phyloP scores from a whole-genome alignment of 92 coral and sea anemone genomes.

The Phenganax stokvisi region DNA sequence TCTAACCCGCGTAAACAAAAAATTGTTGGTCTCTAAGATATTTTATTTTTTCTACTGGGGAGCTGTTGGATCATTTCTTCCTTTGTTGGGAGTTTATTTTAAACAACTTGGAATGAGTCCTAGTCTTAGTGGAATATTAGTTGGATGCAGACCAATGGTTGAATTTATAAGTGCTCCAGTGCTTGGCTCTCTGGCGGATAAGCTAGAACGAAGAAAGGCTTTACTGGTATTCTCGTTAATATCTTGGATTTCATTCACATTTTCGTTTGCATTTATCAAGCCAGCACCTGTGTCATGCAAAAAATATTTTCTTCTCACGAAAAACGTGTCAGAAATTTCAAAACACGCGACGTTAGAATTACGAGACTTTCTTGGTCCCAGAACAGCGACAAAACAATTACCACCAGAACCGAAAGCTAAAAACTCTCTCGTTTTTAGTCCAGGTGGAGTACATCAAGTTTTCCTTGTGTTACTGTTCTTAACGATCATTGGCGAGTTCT shows the following conservation, averaged over 20 bases:
- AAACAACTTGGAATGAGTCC: constrained; percentile 99
- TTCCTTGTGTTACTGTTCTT: constrained; percentile 86
- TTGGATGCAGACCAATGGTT: constrained; percentile 98
- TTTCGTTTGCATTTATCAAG: constrained; percentile 90
- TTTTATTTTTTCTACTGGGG: constrained; percentile 99
- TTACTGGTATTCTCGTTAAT: constrained; percentile 76
- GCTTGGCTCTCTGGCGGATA: constrained; percentile 89
- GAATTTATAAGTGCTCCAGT: constrained; percentile 95
- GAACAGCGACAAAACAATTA: constrained; percentile 68
- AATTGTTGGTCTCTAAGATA: constrained; percentile 77
- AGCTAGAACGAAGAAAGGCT: constrained; percentile 74
- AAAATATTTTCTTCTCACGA: constrained; percentile 84
- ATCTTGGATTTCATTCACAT: constrained; percentile 91
- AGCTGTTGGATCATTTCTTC: constrained; percentile 98
- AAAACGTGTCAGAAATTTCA: constrained; percentile 90
- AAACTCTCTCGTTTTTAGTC: constrained; percentile 93
- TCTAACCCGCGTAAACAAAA: constrained; percentile 57
- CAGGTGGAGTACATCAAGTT: constrained; percentile 93
- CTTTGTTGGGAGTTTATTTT: constrained; percentile 95
- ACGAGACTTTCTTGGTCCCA: constrained; percentile 76
- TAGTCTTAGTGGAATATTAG: constrained; percentile 84
- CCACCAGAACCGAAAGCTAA: constrained; percentile 89
- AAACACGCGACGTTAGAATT: constrained; percentile 78
- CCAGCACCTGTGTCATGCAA: constrained; percentile 99
- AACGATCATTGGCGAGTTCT: constrained; percentile 89